phyloP scores from a whole-genome alignment of 2,113 vertebrate species.

The Columbina picui region DNA sequence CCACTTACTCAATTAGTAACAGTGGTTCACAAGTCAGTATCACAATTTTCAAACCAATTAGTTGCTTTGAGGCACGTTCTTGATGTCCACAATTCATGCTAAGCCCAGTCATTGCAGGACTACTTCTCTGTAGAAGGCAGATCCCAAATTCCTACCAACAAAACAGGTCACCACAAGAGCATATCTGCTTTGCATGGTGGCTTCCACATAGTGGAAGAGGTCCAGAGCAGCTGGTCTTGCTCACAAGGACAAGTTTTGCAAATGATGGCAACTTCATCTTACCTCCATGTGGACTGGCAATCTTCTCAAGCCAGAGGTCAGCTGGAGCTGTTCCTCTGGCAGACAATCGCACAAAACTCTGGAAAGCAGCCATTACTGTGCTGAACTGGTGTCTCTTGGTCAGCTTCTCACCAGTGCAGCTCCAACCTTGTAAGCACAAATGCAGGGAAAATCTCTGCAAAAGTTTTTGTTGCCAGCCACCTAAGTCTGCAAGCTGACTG shows the following conservation, averaged over 20 bases:
- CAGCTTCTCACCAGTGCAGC: not conserved
- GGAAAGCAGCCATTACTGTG: not conserved
- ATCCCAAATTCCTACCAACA: not conserved
- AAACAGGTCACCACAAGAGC: not conserved
- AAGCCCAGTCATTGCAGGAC: not conserved
- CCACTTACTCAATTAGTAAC: not conserved
- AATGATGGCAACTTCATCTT: not conserved
- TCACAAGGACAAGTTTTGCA: not conserved
- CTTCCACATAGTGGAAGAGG: not conserved
- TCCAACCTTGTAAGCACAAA: not conserved
- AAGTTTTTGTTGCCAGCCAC: not conserved
- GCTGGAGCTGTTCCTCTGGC: not conserved
- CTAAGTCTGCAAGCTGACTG: not conserved
- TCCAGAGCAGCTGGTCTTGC: not conserved
- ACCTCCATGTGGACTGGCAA: not conserved
- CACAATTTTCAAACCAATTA: not conserved
- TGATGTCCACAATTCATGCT: rapidly evolving
- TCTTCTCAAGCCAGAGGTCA: constrained; percentile 22
- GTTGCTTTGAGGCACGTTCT: not conserved
- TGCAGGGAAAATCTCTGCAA: not conserved
- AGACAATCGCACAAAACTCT: not conserved
- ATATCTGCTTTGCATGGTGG: not conserved
- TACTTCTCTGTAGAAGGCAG: not conserved
- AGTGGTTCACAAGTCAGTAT: not conserved
- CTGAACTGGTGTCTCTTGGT: not conserved